phyloP scores from a whole-genome alignment of 2,888 invertebrate species.

The Buathra laborator region DNA sequence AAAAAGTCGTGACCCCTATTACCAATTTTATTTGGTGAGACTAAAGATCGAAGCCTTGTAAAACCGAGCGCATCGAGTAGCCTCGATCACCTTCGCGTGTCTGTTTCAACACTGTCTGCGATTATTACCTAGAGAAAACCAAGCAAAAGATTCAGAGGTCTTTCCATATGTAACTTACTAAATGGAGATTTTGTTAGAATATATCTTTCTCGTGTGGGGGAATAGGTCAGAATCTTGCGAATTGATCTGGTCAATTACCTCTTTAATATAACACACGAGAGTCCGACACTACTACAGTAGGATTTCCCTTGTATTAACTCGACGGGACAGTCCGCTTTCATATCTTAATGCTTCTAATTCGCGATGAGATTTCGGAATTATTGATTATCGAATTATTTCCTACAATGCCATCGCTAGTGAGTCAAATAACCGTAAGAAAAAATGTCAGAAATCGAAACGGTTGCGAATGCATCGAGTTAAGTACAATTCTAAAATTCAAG shows the following conservation, averaged over 20 bases:
- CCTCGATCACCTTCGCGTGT: neutral
- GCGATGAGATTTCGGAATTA: too few species aligned
- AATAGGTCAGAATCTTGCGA: neutral
- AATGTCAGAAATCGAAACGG: too few species aligned
- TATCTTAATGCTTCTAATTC: too few species aligned
- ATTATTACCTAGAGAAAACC: neutral
- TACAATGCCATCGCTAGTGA: too few species aligned
- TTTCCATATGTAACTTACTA: conserved; percentile 5
- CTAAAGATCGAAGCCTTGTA: neutral
- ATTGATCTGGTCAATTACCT: neutral
- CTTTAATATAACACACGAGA: neutral
- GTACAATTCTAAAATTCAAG: too few species aligned
- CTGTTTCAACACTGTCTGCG: neutral
- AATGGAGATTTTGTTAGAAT: neutral
- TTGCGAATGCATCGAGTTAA: too few species aligned
- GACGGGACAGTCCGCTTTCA: too few species aligned
- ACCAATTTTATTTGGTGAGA: neutral
- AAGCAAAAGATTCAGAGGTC: neutral
- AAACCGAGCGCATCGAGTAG: neutral
- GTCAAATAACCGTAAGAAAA: too few species aligned
- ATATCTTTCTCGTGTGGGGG: neutral
- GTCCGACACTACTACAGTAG: too few species aligned
- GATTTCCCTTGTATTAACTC: too few species aligned
- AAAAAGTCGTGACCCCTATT: neutral
- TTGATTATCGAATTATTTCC: too few species aligned